These are phyloP conservation scores for Hydrozoanthus tunicans DNA, from an alignment of 64 coral and sea anemone genomes.

Conservation along the genomic window DNA sequence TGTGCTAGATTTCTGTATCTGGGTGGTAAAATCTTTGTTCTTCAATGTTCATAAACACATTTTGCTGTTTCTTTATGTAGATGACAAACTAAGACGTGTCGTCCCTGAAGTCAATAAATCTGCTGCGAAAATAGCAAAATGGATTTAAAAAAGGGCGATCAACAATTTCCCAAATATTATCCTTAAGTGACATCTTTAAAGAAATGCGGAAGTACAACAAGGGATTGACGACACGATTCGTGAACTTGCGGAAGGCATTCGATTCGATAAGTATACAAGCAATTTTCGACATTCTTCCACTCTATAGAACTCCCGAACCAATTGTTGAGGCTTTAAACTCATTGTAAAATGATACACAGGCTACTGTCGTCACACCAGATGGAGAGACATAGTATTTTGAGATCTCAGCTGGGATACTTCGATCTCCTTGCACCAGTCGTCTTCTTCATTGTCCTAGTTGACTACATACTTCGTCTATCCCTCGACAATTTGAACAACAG, in stretches of 20 bases:
- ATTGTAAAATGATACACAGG: neutral
- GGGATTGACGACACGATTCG: neutral
- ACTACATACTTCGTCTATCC: conserved; percentile 6
- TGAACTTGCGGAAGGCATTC: neutral
- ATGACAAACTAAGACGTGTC: too few species aligned
- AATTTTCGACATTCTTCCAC: neutral
- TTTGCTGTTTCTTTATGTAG: too few species aligned
- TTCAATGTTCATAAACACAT: too few species aligned
- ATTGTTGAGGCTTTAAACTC: neutral
- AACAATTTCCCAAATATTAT: neutral
- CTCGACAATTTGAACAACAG: neutral
- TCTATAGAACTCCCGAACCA: neutral
- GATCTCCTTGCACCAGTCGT: neutral
- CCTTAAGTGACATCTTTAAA: neutral
- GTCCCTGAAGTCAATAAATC: too few species aligned
- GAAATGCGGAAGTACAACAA: neutral
- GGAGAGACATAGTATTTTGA: conserved; percentile 2
- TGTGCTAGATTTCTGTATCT: too few species aligned
- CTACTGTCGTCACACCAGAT: conserved; percentile 32
- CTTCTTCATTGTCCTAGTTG: too few species aligned
- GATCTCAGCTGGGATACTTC: conserved; percentile 8
- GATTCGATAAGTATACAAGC: neutral
- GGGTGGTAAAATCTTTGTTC: too few species aligned
- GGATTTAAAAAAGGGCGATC: neutral
- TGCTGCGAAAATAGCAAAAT: neutral